These are phyloP conservation scores for Rhamphomyia laevipes DNA, from an alignment of 2,888 invertebrate species.

Conservation along the genomic window DNA sequence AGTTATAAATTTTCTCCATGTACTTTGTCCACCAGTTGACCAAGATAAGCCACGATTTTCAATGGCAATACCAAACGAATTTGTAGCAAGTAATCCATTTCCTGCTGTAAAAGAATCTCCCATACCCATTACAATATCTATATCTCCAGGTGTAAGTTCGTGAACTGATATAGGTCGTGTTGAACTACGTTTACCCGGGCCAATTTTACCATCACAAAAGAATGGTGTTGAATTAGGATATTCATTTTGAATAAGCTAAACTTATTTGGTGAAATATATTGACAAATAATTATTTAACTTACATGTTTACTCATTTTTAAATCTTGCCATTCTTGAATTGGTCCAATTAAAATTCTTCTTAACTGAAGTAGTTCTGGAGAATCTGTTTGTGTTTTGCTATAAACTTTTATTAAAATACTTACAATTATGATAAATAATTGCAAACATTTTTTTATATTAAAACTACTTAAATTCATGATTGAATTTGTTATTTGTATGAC, in stretches of 20 bases:
- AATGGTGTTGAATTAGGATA: conserved; percentile 13
- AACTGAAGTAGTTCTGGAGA: no score
- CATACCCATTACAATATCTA: conserved; percentile 46
- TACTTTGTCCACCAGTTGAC: conserved; percentile 42
- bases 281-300: no score
- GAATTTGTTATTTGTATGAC: no score
- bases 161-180: conserved; percentile 43
- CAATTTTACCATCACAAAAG: conserved; percentile 31
- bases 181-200: conserved; percentile 32
- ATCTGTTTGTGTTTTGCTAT: no score
- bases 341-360: no score
- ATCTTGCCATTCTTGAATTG: no score
- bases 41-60: conserved; percentile 42
- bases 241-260: neutral
- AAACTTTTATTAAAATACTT: no score
- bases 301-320: no score
- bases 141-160: conserved; percentile 47
- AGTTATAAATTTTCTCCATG: conserved; percentile 44
- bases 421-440: no score
- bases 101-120: conserved; percentile 52
- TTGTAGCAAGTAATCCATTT: conserved; percentile 32
- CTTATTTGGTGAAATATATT: no score
- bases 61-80: conserved; percentile 30
- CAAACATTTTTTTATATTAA: no score
- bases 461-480: no score